Conservation (phyloP, 64 coral and sea anemone genomes). For the Acropora yongei region DNA sequence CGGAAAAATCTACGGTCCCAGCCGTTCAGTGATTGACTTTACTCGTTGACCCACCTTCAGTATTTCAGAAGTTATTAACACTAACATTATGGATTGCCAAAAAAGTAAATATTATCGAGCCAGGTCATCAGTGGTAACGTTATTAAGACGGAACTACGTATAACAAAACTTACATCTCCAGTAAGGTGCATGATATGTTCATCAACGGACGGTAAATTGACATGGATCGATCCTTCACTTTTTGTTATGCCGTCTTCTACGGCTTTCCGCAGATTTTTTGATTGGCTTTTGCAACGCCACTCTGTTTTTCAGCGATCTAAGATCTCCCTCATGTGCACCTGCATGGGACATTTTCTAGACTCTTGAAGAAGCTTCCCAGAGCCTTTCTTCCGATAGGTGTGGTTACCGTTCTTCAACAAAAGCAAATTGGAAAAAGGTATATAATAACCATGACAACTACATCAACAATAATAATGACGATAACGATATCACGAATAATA, state of each 20-base stretch:
- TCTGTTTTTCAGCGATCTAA: constrained; percentile 55
- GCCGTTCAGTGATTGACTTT: no score
- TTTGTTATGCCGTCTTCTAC: neutral
- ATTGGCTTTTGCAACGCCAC: constrained; percentile 32
- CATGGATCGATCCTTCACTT: constrained; percentile 29
- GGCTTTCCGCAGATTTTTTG: constrained; percentile 25
- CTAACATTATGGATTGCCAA: neutral
- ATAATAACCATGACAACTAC: no score
- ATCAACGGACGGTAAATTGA: neutral
- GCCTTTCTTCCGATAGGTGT: constrained; percentile 40
- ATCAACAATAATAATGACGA: neutral
- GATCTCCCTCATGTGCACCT: constrained; percentile 40
- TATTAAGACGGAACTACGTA: neutral
- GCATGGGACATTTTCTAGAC: constrained; percentile 39
- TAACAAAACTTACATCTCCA: constrained; percentile 25
- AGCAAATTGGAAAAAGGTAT: neutral
- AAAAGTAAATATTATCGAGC: neutral
- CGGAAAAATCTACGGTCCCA: no score
- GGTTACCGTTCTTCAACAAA: neutral
- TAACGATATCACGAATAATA: no score
- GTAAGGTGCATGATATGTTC: constrained; percentile 11
- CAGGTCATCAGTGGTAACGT: neutral
- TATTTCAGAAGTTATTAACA: no score
- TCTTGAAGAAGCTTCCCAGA: constrained; percentile 40
- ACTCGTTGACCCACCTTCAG: no score